Evolutionary conservation across 2,888 invertebrate species (phyloP), one percentile per base, ranked within the genome.

Genomic region (Drosophila picticornis): DNA sequence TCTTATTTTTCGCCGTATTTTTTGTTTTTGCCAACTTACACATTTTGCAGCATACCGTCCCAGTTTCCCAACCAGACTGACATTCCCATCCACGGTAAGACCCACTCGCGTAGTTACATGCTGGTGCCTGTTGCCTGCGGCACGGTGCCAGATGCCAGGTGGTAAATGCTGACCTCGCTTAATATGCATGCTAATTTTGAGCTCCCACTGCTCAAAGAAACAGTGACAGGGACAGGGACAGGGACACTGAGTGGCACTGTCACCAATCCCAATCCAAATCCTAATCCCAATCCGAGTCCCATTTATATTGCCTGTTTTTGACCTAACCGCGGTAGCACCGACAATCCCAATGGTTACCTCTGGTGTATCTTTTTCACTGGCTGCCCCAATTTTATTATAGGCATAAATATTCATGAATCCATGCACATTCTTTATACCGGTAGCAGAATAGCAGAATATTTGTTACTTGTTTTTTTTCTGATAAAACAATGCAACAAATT

Each of bases 151-250:
- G 78, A 80, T 16, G 75, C 61, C 78, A 78, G 78, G 78, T 81
- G 79, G 62, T 74, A 74, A 80, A 70, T 53, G 64, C 67, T 80
- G 80, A 77, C 81, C 78, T 81, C 67, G 74, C 68, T 80, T 81
- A 80, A 81, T 80, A 80, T 80, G 78, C 80, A 80, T 80, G 80
- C 80, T 80, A 80, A 80, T 81, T 77, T 77, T 55, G 46, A 34
- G 43, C 76, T 51, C 50, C 65, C 66, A 48, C 46, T 40, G 55
- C 36, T 50, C 51, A 68, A 4, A 27, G 27, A 25, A 29, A 25
- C 59, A 64, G 59, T 38, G 36, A 25, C 51, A n/a, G 43, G 36
- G 19, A 32, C 31, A 38, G 40, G 10, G 40, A 25, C 52, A 32
- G 16, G 32, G 32, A 52, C 13, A n/a, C 25, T 19, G 22, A 25